Evolutionary conservation across 2,113 vertebrate genomes (phyloP).

Genomic region (Lontra canadensis): DNA sequence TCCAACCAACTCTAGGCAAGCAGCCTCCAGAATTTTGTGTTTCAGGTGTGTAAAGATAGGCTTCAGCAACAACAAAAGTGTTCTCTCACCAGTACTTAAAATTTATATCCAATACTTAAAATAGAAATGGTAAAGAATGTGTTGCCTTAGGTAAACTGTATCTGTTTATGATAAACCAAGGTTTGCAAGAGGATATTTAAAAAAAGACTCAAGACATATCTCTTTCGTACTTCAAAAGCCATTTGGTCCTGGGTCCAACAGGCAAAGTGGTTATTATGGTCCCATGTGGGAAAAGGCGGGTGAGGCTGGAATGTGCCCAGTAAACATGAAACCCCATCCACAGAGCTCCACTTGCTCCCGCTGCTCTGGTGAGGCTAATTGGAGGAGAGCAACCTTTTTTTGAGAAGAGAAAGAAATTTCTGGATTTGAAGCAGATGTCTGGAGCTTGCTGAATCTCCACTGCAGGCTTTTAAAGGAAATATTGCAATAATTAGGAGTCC

Average conservation of each 20-base stretch:
- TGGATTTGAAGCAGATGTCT: constrained; percentile 76
- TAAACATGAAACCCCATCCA: constrained; percentile 81
- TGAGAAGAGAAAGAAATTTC: constrained; percentile 75
- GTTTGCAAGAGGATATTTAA: constrained; percentile 79
- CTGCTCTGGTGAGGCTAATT: constrained; percentile 66
- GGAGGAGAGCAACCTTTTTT: constrained; percentile 66
- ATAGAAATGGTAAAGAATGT: constrained; percentile 54
- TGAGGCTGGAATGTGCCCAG: constrained; percentile 82
- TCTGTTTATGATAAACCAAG: constrained; percentile 78
- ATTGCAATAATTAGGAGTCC: constrained; percentile 77
- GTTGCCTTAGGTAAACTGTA: constrained; percentile 64
- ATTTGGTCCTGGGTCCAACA: constrained; percentile 70
- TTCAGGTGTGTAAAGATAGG: constrained; percentile 43
- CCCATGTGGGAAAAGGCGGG: constrained; percentile 82
- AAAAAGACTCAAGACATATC: constrained; percentile 74
- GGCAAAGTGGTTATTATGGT: constrained; percentile 81
- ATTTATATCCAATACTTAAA: constrained; percentile 53
- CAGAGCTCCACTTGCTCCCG: constrained; percentile 36
- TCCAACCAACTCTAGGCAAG: background rate
- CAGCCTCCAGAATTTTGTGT: background rate
- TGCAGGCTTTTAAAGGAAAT: constrained; percentile 77
- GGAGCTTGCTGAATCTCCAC: constrained; percentile 71
- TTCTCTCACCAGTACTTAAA: background rate
- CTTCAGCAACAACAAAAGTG: background rate
- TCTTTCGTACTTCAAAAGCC: constrained; percentile 85